Evolutionary conservation across 2,113 vertebrate species (phyloP), one percentile per base, ranked within the genome.

Genomic region (Paedocypris sp.): DNA sequence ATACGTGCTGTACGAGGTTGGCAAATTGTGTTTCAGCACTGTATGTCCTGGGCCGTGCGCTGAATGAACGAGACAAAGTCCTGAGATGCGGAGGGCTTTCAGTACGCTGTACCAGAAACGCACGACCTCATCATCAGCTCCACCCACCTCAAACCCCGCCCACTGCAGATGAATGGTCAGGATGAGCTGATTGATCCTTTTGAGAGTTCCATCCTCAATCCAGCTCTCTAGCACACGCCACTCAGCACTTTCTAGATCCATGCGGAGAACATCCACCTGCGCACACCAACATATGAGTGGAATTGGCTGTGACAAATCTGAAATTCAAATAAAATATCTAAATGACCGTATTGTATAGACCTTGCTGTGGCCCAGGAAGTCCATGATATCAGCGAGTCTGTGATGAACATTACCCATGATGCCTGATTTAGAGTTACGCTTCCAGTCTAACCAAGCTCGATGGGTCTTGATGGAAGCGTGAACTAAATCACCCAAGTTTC

Each of bases 71-170:
- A 86, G 73, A 54, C 62, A 69, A 18, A 83, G 74, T 41, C 82
- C 83, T 28, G 70, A 69, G 8, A 41, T 71, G 10, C 69, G 53
- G 5, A 87, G 69, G 16, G 75, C 77, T 31, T 50, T 72, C 39
- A 86, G 70, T 46, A 85, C 45, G 41, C 82, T 87, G 77, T 84
- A 86, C 85, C 86, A 88, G 65, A 82, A 86, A 47, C 75, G 76
- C 33, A 87, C 73, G 46, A 86, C 83, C 18, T 81, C 82, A 13
- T 79, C 74, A 0, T 79, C 51, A 0, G 60, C 69, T n/a, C 83
- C 83, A 3, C 72, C 76, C 41, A 87, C 83, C 71, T 86, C 83
- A 63, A 87, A 87, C 13, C 84, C 83, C 0, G 83, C 79, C 85
- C 83, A 87, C 15, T 86, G 81, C 59, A 87, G 75, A 73, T 87